A percentile compares a stretch with the other conserved stretches of the same genome.
Evolutionary conservation across 1,140 invertebrate species (phyloP).

Genomic region (Nixonia krombeini): DNA sequence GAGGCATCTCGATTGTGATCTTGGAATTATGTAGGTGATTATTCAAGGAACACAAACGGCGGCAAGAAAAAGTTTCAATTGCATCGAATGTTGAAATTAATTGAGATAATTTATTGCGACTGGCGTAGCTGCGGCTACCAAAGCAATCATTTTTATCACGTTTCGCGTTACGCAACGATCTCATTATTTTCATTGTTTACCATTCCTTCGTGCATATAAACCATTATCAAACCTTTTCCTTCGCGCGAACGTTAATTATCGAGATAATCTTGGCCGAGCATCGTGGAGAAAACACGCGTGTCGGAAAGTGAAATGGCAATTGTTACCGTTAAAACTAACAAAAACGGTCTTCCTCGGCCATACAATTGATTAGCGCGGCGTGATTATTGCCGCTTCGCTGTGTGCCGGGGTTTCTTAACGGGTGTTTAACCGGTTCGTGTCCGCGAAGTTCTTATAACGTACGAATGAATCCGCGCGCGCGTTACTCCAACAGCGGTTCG

Average conservation of each 20-base stretch:
- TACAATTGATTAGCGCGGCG: background rate
- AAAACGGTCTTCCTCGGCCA: constrained; percentile 2
- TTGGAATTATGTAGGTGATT: background rate
- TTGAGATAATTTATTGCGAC: background rate
- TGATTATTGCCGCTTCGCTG: background rate
- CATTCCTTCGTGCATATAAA: background rate
- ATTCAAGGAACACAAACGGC: background rate
- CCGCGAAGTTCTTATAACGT: constrained; percentile 1
- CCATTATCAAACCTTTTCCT: background rate
- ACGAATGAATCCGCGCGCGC: background rate
- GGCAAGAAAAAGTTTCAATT: constrained; percentile 1
- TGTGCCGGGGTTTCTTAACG: constrained; percentile 11
- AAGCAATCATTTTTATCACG: too few species aligned
- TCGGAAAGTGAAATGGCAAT: constrained; percentile 5
- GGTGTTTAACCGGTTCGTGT: constrained; percentile 11
- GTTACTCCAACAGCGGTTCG: background rate
- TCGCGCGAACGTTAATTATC: too few species aligned
- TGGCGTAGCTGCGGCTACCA: background rate
- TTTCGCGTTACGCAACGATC: too few species aligned
- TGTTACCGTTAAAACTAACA: constrained; percentile 11
- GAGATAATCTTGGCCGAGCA: too few species aligned
- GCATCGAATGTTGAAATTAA: background rate
- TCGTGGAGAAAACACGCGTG: too few species aligned
- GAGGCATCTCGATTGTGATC: constrained; percentile 24
- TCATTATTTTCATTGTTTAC: background rate